These are phyloP conservation scores for Salvelinus sp. DNA, from an alignment of 2,113 vertebrate species.

Conservation along the genomic window DNA sequence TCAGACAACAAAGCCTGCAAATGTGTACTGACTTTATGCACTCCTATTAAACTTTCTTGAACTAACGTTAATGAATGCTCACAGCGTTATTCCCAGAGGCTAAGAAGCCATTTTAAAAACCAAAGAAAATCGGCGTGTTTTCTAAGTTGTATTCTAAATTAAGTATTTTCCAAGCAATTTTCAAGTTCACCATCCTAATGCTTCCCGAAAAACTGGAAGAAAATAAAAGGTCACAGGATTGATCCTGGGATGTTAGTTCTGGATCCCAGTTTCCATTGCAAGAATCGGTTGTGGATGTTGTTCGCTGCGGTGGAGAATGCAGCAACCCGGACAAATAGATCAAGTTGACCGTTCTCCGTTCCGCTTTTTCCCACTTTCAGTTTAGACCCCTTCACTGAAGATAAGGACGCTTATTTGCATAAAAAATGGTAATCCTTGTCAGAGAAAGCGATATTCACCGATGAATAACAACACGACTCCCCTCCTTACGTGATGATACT, in stretches of 20 bases:
- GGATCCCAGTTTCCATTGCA: neutral
- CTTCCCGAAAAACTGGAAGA: too few species aligned
- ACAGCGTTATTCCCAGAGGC: neutral
- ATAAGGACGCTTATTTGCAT: neutral
- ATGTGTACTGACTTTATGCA: too few species aligned
- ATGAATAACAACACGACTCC: neutral
- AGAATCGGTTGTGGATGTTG: neutral
- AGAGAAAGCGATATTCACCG: slow-evolving; percentile 34
- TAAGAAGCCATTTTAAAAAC: neutral
- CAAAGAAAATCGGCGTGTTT: too few species aligned
- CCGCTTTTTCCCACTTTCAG: neutral
- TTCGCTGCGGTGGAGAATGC: neutral
- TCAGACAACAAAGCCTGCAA: too few species aligned
- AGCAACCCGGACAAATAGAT: neutral
- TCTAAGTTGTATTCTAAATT: too few species aligned
- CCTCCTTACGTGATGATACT: neutral
- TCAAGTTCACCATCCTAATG: too few species aligned
- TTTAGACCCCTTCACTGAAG: neutral
- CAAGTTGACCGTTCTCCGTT: neutral
- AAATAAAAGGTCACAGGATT: too few species aligned
- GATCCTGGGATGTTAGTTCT: too few species aligned
- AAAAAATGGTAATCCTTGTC: neutral
- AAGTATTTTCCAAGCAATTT: neutral
- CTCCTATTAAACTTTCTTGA: neutral
- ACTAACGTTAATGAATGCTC: neutral